Percentiles rank a stretch among this genome's conserved stretches.
Conservation (phyloP, 2,888 invertebrate genomes). For the Agrotis ipsilon region DNA sequence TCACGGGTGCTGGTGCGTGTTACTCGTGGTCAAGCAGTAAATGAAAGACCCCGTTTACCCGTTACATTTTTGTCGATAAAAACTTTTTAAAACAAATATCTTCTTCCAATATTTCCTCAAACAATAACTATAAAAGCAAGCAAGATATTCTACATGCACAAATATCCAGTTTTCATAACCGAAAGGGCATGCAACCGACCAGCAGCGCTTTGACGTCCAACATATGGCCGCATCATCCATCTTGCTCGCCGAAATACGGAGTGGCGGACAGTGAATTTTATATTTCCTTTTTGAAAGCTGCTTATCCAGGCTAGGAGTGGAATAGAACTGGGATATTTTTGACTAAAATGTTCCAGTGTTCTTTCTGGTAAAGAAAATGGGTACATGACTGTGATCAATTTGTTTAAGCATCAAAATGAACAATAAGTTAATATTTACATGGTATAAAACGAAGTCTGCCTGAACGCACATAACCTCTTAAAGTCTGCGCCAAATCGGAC, state of each 20-base stretch:
- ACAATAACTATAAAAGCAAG: neutral
- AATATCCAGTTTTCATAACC: slow-evolving; percentile 17
- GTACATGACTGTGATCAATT: neutral
- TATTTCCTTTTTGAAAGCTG: slow-evolving; percentile 41
- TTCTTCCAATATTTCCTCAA: neutral
- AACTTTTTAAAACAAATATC: neutral
- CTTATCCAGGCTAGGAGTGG: slow-evolving; percentile 2
- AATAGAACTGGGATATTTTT: slow-evolving; percentile 5
- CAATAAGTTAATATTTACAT: too few species aligned
- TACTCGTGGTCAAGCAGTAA: neutral
- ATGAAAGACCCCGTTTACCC: too few species aligned
- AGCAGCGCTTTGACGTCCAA: slow-evolving; percentile 15
- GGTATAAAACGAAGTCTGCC: too few species aligned
- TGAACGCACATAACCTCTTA: too few species aligned
- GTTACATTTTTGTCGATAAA: too few species aligned
- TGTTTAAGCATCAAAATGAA: neutral
- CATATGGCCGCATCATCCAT: slow-evolving; percentile 44
- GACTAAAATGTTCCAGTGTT: neutral
- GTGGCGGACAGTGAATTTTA: slow-evolving; percentile 19
- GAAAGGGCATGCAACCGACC: neutral
- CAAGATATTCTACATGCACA: neutral
- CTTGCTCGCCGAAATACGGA: slow-evolving; percentile 39
- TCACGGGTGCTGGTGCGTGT: neutral
- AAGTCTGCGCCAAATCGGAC: too few species aligned
- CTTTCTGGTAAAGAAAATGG: neutral